Evolutionary conservation across 2,888 invertebrate species (phyloP).

Genomic region (Caenorhabditis sp.): DNA sequence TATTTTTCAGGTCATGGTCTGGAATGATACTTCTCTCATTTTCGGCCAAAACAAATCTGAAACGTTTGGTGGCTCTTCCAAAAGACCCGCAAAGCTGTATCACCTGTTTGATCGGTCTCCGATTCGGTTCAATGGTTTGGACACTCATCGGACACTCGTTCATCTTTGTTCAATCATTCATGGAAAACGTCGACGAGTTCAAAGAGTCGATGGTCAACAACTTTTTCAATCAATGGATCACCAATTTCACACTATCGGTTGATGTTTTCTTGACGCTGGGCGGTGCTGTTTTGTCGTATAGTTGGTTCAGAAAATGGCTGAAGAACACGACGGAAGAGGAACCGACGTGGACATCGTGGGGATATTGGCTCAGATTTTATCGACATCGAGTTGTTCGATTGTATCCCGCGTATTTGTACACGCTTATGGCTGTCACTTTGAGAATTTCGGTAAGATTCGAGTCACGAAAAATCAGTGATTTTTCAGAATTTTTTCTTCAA

Average conservation of each 20-base stretch:
- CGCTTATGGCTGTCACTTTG: slow-evolving; percentile 65
- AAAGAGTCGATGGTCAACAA: slow-evolving; percentile 65
- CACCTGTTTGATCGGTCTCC: slow-evolving; percentile 68
- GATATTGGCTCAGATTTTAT: slow-evolving; percentile 70
- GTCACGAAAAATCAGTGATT: slow-evolving; percentile 2
- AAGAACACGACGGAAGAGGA: slow-evolving; percentile 67
- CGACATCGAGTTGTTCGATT: slow-evolving; percentile 68
- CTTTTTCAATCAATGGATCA: slow-evolving; percentile 69
- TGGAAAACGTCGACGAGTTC: slow-evolving; percentile 68
- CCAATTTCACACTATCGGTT: slow-evolving; percentile 69
- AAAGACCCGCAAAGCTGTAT: slow-evolving; percentile 68
- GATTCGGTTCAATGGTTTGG: slow-evolving; percentile 69
- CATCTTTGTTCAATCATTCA: slow-evolving; percentile 69
- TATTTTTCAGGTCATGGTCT: slow-evolving; percentile 52
- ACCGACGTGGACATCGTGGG: slow-evolving; percentile 67
- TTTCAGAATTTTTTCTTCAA: neutral
- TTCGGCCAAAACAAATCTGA: slow-evolving; percentile 63
- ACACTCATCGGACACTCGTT: slow-evolving; percentile 70
- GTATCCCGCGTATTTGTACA: slow-evolving; percentile 70
- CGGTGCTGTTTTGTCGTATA: slow-evolving; percentile 67
- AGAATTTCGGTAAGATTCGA: slow-evolving; percentile 44
- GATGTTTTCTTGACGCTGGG: slow-evolving; percentile 68
- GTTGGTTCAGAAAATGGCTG: slow-evolving; percentile 70
- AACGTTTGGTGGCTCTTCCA: slow-evolving; percentile 62
- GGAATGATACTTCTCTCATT: slow-evolving; percentile 65